These are phyloP conservation scores for Periplaneta americana DNA, from an alignment of 1,140 invertebrate species.

Conservation along the genomic window DNA sequence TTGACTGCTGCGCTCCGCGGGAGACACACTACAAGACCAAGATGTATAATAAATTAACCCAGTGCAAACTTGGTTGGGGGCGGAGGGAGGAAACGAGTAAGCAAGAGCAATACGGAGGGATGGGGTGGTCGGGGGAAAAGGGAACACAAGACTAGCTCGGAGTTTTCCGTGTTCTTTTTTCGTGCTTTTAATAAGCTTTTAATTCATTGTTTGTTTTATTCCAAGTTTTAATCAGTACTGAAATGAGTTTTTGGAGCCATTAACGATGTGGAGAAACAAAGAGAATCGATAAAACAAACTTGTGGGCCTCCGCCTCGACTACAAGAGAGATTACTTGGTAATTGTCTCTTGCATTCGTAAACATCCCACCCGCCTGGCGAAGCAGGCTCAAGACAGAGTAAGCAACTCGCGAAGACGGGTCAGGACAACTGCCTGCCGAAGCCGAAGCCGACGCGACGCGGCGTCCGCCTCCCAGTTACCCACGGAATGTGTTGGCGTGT, in stretches of 20 bases:
- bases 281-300: slow-evolving; percentile 23
- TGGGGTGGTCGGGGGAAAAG: not conserved
- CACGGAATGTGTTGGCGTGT: not conserved
- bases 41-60: slow-evolving; percentile 9
- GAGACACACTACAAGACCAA: not conserved
- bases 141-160: slow-evolving; percentile 7
- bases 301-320: slow-evolving; percentile 14
- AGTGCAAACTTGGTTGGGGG: slow-evolving; percentile 4
- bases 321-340: slow-evolving; percentile 22
- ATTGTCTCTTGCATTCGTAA: slow-evolving; percentile 23
- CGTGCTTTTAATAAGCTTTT: slow-evolving; percentile 23
- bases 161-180: slow-evolving; percentile 22
- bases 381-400: not conserved
- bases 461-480: not conserved
- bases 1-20: not conserved
- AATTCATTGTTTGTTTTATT: slow-evolving; percentile 24
- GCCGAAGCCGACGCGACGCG: too few relatives aligned
- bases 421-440: not conserved
- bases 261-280: slow-evolving; percentile 23
- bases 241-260: slow-evolving; percentile 23
- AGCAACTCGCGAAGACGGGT: not conserved
- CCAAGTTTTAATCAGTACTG: slow-evolving; percentile 23
- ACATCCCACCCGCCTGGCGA: slow-evolving; percentile 4
- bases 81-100: not conserved
- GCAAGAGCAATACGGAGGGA: not conserved